Evolutionary conservation across 2,113 vertebrate species (phyloP).

Genomic region (Picathartes gymnocephalus): DNA sequence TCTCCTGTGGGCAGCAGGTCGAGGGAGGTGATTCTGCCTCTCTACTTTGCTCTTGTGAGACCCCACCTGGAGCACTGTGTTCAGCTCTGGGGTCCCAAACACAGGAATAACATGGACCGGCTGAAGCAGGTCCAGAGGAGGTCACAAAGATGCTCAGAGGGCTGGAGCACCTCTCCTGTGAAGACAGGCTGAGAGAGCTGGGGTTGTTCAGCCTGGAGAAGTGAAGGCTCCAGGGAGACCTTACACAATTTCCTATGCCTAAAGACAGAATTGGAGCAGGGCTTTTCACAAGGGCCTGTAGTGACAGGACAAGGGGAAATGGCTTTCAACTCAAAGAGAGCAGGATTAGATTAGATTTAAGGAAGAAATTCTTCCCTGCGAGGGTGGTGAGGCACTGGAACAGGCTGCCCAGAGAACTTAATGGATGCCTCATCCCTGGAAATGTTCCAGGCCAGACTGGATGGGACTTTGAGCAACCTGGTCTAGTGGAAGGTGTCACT

Average conservation of each 20-base stretch:
- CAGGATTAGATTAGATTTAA: background rate
- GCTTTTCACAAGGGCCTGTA: background rate
- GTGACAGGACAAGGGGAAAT: background rate
- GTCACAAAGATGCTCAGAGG: background rate
- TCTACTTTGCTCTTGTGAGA: background rate
- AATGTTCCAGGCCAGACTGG: background rate
- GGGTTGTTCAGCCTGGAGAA: background rate
- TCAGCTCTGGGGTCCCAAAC: background rate
- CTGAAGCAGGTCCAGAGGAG: background rate
- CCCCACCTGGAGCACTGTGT: background rate
- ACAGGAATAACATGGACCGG: background rate
- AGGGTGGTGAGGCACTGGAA: background rate
- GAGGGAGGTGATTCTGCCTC: background rate
- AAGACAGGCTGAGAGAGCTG: background rate
- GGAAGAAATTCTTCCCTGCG: background rate
- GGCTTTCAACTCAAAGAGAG: background rate
- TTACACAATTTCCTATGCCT: background rate
- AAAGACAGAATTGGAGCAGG: background rate
- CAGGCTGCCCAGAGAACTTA: background rate
- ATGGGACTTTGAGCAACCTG: background rate
- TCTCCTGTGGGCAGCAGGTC: background rate
- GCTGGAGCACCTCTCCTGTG: background rate
- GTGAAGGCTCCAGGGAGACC: background rate
- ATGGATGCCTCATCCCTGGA: background rate
- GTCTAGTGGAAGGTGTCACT: background rate